Evolutionary conservation across 2,797 vertebrate species (phyloP).

Genomic region (Gymnodraco acuticeps): DNA sequence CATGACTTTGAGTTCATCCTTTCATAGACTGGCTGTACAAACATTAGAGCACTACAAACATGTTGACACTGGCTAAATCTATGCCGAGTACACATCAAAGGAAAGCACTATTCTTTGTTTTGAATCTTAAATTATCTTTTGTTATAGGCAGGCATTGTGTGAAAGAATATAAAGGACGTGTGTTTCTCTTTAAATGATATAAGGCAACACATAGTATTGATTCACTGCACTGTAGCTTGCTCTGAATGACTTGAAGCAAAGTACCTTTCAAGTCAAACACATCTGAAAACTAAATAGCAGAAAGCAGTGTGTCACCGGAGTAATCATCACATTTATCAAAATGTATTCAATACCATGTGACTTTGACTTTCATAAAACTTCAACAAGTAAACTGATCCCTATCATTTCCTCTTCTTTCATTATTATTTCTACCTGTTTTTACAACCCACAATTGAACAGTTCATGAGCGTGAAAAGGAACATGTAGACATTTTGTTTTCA

Average conservation of each 20-base stretch:
- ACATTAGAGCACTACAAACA: constrained; percentile 11
- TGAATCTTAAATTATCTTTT: constrained; percentile 18
- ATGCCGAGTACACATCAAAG: constrained; percentile 11
- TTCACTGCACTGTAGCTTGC: constrained; percentile 41
- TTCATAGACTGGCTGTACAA: constrained; percentile 23
- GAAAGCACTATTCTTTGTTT: constrained; percentile 25
- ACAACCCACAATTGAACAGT: constrained; percentile 59
- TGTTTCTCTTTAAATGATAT: constrained; percentile 32
- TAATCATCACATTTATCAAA: constrained; percentile 39
- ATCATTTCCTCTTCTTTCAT: constrained; percentile 35
- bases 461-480: constrained; percentile 46
- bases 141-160: constrained; percentile 22
- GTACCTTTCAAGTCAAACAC: constrained; percentile 50
- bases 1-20: constrained; percentile 19
- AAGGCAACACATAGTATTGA: constrained; percentile 60
- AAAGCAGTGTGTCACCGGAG: constrained; percentile 25
- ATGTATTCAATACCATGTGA: constrained; percentile 33
- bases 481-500: constrained; percentile 75
- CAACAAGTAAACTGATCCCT: constrained; percentile 32
- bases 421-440: constrained; percentile 34
- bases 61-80: constrained; percentile 19
- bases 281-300: constrained; percentile 38
- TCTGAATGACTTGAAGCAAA: constrained; percentile 42
- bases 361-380: constrained; percentile 41
- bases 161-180: constrained; percentile 22